Evolutionary conservation across 2,888 invertebrate genomes (phyloP), one percentile per base, ranked within the genome.

Genomic region (Drosophila hamatofila): DNA sequence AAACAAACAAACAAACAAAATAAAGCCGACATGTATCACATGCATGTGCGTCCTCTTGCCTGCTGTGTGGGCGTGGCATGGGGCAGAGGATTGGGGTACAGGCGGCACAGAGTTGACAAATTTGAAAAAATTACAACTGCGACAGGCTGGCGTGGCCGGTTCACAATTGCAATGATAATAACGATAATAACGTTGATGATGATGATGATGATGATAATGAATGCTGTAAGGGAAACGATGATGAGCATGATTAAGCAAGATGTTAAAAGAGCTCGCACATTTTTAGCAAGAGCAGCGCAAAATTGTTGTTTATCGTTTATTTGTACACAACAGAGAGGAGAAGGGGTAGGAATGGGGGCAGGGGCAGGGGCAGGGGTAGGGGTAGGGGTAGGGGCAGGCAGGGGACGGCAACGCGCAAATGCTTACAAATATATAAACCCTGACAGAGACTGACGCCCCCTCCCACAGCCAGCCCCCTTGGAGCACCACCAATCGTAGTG

Each of bases 61-160:
- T 25, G 46, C 62, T 57, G 51, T 18, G 11, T 7, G n/a, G 63
- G 51, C 35, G 39, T 39, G 21, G 39, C 16, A 37, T 3, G 2
- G 46, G 37, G 25, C 8, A 9, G 3, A 5, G 25, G 16, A 16
- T 16, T 46, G 46, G 48, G 48, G 33, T 21, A 16, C 33, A 12
- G 44, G 57, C 37, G 11, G 7, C 60, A 44, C 18, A 60, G 55
- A 80, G 81, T 83, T 89, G 90, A 88, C 90, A 83, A 89, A 88
- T 83, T 83, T 88, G 85, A 46, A 81, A 88, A 83, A 84, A 78
- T 84, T 89, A 80, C 88, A 83, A 62, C 79, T 57, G 83, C 65
- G 60, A 70, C 67, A 74, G 56, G 35, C 52, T 39, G 67, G 33
- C 39, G 42, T 23, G 44, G 23, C 44, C 23, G 44, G n/a, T n/a